Percentiles rank a stretch among this genome's conserved stretches.
Evolutionary conservation across 2,113 vertebrate genomes (phyloP).

Genomic region (Alligator mississippiensis): DNA sequence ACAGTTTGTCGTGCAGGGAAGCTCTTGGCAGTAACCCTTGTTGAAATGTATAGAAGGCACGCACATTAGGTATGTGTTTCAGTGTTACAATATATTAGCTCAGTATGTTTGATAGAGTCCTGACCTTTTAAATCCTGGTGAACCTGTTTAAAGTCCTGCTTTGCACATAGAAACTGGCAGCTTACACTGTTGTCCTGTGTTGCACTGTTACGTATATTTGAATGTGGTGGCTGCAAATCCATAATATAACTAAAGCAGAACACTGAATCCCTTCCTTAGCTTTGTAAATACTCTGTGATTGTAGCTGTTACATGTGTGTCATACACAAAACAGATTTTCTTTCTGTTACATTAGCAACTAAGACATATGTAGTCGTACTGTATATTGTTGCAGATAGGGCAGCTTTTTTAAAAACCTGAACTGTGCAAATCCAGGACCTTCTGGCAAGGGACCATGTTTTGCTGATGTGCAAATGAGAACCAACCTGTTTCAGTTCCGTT

Average conservation of each 20-base stretch:
- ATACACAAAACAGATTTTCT: background rate
- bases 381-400: background rate
- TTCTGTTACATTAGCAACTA: background rate
- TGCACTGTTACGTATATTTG: slow-evolving; percentile 42
- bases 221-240: slow-evolving; percentile 19
- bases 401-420: background rate
- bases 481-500: background rate
- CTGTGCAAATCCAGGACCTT: background rate
- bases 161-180: slow-evolving; percentile 53
- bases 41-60: slow-evolving; percentile 11
- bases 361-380: background rate
- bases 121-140: slow-evolving; percentile 21
- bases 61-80: slow-evolving; percentile 6
- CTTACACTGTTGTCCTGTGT: slow-evolving; percentile 29
- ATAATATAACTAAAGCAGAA: background rate
- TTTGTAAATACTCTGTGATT: background rate
- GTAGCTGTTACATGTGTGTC: background rate
- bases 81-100: slow-evolving; percentile 39
- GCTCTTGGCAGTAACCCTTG: background rate
- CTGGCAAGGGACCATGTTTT: background rate
- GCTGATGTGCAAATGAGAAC: slow-evolving; percentile 17
- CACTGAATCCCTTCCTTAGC: background rate
- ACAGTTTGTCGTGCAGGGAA: slow-evolving; percentile 29
- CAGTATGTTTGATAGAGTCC: slow-evolving; percentile 8
- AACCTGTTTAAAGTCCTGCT: slow-evolving; percentile 31